phyloP scores from a whole-genome alignment of 2,113 vertebrate species.

The Gobiocypris rarus region DNA sequence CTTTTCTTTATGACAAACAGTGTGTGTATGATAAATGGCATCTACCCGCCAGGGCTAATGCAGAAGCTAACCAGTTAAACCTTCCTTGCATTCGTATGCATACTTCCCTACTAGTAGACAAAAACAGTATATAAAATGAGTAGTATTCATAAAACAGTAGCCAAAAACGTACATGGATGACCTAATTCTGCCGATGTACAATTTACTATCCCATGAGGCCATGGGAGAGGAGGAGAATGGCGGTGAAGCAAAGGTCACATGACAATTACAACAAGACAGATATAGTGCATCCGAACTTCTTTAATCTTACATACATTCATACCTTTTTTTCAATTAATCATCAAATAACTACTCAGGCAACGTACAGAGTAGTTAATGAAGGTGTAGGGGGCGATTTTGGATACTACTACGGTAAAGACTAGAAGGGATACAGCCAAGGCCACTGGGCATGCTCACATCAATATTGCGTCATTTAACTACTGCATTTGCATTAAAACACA shows the following conservation, averaged over 20 bases:
- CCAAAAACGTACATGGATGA: too few species aligned
- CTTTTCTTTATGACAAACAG: not conserved
- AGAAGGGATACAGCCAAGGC: too few species aligned
- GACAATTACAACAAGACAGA: not conserved
- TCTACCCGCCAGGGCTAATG: not conserved
- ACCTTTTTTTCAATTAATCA: not conserved
- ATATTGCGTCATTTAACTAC: too few species aligned
- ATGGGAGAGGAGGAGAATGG: not conserved
- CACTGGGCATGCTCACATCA: too few species aligned
- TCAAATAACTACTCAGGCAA: not conserved
- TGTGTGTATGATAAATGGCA: not conserved
- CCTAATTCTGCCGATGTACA: not conserved
- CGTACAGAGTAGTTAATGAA: too few species aligned
- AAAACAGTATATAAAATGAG: not conserved
- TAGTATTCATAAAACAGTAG: not conserved
- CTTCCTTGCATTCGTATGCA: not conserved
- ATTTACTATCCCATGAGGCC: not conserved
- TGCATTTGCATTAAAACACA: too few species aligned
- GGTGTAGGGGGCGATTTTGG: not conserved
- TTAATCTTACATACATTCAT: not conserved
- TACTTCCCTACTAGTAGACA: not conserved
- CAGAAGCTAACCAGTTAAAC: not conserved
- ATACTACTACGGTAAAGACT: not conserved
- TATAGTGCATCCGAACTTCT: not conserved
- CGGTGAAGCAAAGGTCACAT: not conserved